Conservation (phyloP, 2,113 vertebrate genomes). For the Rhinogobius similis region DNA sequence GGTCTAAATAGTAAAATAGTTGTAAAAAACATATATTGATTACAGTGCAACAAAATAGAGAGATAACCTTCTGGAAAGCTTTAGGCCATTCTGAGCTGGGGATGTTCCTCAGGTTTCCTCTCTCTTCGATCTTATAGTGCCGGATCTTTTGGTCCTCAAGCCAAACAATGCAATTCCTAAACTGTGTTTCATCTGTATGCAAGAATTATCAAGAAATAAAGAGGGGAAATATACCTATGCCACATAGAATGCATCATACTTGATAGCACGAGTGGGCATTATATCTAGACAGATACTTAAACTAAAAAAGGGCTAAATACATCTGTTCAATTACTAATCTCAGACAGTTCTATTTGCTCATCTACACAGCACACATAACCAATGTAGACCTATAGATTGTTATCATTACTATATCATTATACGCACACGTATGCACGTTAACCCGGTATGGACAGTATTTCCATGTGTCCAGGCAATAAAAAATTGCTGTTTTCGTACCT, state of each 20-base stretch:
- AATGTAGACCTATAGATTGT: too few species aligned
- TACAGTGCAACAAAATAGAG: not conserved
- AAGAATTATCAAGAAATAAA: not conserved
- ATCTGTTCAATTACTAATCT: not conserved
- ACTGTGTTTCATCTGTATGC: constrained; percentile 91
- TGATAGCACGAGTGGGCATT: too few species aligned
- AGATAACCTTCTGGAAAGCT: constrained; percentile 87
- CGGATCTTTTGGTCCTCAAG: constrained; percentile 98
- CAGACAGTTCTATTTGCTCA: not conserved
- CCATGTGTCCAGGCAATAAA: not conserved
- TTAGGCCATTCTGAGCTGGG: constrained; percentile 91
- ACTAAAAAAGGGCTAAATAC: too few species aligned
- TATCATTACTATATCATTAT: too few species aligned
- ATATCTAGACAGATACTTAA: too few species aligned
- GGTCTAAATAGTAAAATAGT: not conserved
- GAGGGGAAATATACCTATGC: not conserved
- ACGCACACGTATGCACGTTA: not conserved
- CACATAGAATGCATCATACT: too few species aligned
- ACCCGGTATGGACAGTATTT: not conserved
- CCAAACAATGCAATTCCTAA: constrained; percentile 97
- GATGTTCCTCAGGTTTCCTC: constrained; percentile 94
- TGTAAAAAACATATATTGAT: not conserved
- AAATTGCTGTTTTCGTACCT: constrained; percentile 71
- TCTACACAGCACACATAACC: not conserved
- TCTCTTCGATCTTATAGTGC: constrained; percentile 97